Conservation (phyloP, 2,888 invertebrate genomes). For the Dasysyrphus albostriatus region DNA sequence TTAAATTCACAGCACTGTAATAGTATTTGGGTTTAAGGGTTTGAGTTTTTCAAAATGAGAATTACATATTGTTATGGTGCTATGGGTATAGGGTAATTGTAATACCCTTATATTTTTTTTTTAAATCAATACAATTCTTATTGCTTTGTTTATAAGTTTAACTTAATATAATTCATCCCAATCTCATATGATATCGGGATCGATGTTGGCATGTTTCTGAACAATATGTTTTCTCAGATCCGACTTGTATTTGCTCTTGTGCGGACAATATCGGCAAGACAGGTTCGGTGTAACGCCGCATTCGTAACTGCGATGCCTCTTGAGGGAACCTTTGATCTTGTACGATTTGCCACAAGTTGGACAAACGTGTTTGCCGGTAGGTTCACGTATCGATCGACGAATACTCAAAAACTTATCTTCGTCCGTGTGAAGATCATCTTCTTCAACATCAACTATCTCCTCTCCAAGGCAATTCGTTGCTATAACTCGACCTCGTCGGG, state of each 20-base stretch:
- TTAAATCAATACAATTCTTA: not conserved
- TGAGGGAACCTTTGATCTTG: slow-evolving; percentile 91
- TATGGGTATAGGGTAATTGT: no score
- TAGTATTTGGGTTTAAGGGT: no score
- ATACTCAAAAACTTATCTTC: slow-evolving; percentile 68
- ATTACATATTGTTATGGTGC: no score
- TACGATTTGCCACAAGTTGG: slow-evolving; percentile 92
- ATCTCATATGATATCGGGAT: slow-evolving; percentile 63
- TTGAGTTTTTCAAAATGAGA: no score
- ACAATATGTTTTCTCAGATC: slow-evolving; percentile 83
- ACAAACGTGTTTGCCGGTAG: slow-evolving; percentile 84
- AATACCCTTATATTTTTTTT: not conserved
- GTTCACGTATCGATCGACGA: slow-evolving; percentile 52
- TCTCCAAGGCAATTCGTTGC: slow-evolving; percentile 74
- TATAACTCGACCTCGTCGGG: slow-evolving; percentile 54
- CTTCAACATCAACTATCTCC: slow-evolving; percentile 71
- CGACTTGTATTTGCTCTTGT: slow-evolving; percentile 83
- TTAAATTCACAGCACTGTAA: no score
- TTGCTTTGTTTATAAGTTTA: not conserved
- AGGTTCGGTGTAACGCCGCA: slow-evolving; percentile 85
- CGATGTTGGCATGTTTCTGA: slow-evolving; percentile 80
- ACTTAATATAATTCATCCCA: slow-evolving; percentile 7
- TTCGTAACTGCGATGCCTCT: slow-evolving; percentile 90
- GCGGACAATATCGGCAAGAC: slow-evolving; percentile 82
- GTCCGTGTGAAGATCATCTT: slow-evolving; percentile 47